phyloP scores from a whole-genome alignment of 2,888 invertebrate species.

The Coelopa pilipes region DNA sequence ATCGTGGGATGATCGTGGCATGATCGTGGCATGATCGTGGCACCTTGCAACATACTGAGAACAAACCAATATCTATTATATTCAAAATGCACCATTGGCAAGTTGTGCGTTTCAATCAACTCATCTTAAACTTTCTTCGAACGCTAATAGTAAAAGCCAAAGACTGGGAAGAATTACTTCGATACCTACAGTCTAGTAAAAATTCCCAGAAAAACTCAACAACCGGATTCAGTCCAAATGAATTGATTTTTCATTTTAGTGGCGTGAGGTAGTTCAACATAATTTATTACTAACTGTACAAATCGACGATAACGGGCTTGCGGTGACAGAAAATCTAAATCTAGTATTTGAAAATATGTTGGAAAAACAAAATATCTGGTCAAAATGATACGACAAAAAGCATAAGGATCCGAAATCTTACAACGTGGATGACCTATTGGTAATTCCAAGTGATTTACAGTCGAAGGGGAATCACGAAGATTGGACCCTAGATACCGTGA shows the following conservation, averaged over 20 bases:
- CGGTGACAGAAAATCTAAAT: background rate
- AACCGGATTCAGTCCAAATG: slow-evolving; percentile 36
- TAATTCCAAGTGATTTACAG: slow-evolving; percentile 37
- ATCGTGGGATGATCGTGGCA: background rate
- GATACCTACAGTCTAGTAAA: slow-evolving; percentile 4
- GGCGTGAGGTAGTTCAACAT: slow-evolving; percentile 36
- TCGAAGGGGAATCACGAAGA: slow-evolving; percentile 42
- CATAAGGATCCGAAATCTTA: slow-evolving; percentile 33
- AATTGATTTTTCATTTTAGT: slow-evolving; percentile 43
- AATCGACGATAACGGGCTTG: too few species aligned
- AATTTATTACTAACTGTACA: slow-evolving; percentile 3
- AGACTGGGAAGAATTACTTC: slow-evolving; percentile 5
- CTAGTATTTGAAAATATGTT: slow-evolving; percentile 28
- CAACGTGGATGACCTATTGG: slow-evolving; percentile 35
- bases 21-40: too few species aligned
- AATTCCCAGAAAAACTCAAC: slow-evolving; percentile 1
- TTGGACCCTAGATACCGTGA: too few species aligned
- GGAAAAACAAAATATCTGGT: slow-evolving; percentile 36
- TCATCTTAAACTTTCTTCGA: background rate
- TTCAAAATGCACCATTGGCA: too few species aligned
- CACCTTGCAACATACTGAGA: too few species aligned
- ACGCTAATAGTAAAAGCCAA: background rate
- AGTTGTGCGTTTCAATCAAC: background rate
- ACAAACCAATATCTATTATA: too few species aligned
- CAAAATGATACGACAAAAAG: slow-evolving; percentile 35